Base-by-base conservation (phyloP, 2,797 vertebrate genomes). In the Cephalopachus bancanus region DNA sequence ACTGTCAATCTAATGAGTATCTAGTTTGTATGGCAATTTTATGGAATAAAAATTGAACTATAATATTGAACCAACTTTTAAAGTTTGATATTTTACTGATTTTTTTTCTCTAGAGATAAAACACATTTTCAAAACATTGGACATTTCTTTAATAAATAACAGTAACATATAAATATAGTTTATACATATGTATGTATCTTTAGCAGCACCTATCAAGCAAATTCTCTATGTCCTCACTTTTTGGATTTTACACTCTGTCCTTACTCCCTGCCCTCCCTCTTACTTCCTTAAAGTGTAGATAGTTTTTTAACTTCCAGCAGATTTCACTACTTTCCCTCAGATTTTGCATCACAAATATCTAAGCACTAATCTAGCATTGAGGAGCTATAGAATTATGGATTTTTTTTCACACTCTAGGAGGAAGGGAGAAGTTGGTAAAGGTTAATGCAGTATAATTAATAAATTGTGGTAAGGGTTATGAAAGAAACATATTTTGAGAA, bases 91-190 rank as follows among this genome's bases (percentile, higher is more conserved):
- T 71, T 81, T 92, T 81, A 85, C 24, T 60, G 16, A 59, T 72
- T 51, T 97, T 88, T 88, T 84, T 67, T 62, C 65, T 91, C 30
- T 74, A 94, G 65, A 96, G 76, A 96, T 55, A 57, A 91, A 83
- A 78, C 12, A 44, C 37, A 55, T 84, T 87, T 94, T 88, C 33
- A 76, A 71, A 89, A n/a, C 44, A 55, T 5, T 81, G 53, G 17
- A 30, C 11, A 55, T 53, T 94, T 85, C 30, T 91, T 53, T 88
- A 65, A 88, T 59, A 94, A 86, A 93, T 49, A 75, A 81, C 12
- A 76, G 11, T 65, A 16, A 84, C 28, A 62, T 49, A 19, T 24
- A 84, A 6, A 72, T 10, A 79, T 1, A 51, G 69, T 8, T 8
- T 17, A 79, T 44, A 37, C 22, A 62, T 5, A n/a, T 2, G 14